These are phyloP conservation scores for Odontesthes bonariensis DNA, from an alignment of 2,113 vertebrate genomes.

Conservation along the genomic window DNA sequence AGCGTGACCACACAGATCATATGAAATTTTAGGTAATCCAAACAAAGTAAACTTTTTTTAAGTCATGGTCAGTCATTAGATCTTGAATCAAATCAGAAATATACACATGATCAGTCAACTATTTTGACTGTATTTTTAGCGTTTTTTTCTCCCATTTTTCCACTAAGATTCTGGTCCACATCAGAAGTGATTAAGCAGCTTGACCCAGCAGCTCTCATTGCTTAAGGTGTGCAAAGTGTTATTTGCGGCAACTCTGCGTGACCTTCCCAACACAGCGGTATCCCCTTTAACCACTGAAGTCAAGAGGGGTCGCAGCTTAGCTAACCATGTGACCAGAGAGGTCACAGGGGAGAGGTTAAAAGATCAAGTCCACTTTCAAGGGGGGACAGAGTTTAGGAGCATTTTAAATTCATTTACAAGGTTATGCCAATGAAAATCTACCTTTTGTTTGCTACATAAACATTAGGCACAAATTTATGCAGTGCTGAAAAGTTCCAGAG, in stretches of 20 bases:
- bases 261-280: conserved; percentile 64
- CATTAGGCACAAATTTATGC: background rate
- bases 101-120: background rate
- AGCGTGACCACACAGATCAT: too few species aligned
- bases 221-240: conserved; percentile 65
- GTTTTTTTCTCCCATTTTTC: background rate
- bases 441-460: conserved; percentile 35
- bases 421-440: conserved; percentile 30
- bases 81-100: background rate
- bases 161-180: conserved; percentile 4
- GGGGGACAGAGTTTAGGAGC: conserved; percentile 52
- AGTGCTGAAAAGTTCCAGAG: background rate
- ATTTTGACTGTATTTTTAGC: conserved; percentile 1
- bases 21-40: too few species aligned
- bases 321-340: conserved; percentile 71
- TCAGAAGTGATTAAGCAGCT: conserved; percentile 58
- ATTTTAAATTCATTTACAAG: conserved; percentile 36
- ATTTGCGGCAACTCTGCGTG: conserved; percentile 63
- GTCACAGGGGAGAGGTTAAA: conserved; percentile 61
- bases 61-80: background rate
- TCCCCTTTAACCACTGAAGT: conserved; percentile 59
- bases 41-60: too few species aligned
- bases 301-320: conserved; percentile 57
- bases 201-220: conserved; percentile 47
- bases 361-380: conserved; percentile 78